These are phyloP conservation scores for Cinclus mexicanus DNA, from an alignment of 2,113 vertebrate species.

Conservation along the genomic window DNA sequence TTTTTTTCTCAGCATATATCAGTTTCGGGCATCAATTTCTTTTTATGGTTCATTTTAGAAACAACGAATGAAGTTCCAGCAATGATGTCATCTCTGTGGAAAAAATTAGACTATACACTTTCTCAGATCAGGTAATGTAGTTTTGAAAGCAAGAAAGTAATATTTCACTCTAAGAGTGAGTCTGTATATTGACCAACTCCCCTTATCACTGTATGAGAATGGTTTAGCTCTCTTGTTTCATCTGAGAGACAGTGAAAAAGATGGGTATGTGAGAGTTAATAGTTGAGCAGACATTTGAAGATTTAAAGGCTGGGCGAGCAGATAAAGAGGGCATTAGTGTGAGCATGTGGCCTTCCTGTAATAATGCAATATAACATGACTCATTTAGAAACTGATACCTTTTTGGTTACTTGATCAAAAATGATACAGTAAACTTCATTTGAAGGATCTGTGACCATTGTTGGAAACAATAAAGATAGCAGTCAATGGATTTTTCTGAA, in stretches of 20 bases:
- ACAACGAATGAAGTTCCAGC: slow-evolving; percentile 83
- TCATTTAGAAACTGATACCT: background rate
- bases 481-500: background rate
- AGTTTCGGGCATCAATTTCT: background rate
- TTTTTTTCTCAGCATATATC: background rate
- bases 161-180: background rate
- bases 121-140: slow-evolving; percentile 92
- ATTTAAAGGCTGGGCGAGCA: background rate
- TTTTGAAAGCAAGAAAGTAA: background rate
- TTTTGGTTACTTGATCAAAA: background rate
- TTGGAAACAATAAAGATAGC: background rate
- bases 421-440: background rate
- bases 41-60: slow-evolving; percentile 62
- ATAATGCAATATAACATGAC: background rate
- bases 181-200: background rate
- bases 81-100: slow-evolving; percentile 96
- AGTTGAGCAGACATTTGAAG: background rate
- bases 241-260: background rate
- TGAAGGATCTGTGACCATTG: background rate
- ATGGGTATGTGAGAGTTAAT: background rate
- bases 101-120: slow-evolving; percentile 95
- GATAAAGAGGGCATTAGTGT: background rate
- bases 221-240: background rate
- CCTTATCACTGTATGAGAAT: background rate
- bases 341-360: background rate